Percentiles rank a stretch among this genome's conserved stretches.
Conservation (phyloP, 2,888 invertebrate genomes). For the Scaptodrosophila latifasciaeformis region DNA sequence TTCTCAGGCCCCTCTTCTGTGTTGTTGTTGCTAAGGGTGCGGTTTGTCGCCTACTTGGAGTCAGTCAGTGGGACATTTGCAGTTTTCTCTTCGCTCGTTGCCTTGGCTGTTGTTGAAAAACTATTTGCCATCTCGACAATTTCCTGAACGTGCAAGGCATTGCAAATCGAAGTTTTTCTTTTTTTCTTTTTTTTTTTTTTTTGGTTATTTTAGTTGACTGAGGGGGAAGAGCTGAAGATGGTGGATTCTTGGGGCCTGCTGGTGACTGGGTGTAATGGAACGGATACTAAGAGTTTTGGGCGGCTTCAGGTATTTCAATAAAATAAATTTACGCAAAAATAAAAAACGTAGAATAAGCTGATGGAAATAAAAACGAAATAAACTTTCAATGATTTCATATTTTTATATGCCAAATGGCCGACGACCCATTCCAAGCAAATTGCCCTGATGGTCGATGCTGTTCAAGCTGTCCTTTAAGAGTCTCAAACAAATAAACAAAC, state of each 20-base stretch:
- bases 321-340: slow-evolving; percentile 49
- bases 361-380: slow-evolving; percentile 7
- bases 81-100: slow-evolving; percentile 57
- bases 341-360: slow-evolving; percentile 10
- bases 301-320: slow-evolving; percentile 60
- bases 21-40: slow-evolving; percentile 17
- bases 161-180: slow-evolving; percentile 36
- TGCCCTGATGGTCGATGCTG: slow-evolving; percentile 9
- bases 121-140: slow-evolving; percentile 69
- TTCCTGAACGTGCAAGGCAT: slow-evolving; percentile 64
- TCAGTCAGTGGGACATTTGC: slow-evolving; percentile 59
- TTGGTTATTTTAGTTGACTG: slow-evolving; percentile 12
- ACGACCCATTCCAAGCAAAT: slow-evolving; percentile 36
- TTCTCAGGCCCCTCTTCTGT: too few species aligned
- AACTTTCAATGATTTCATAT: slow-evolving; percentile 60
- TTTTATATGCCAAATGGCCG: slow-evolving; percentile 22
- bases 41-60: slow-evolving; percentile 20
- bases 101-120: slow-evolving; percentile 48
- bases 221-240: neutral
- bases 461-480: slow-evolving; percentile 1
- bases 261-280: too few species aligned
- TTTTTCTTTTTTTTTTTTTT: slow-evolving; percentile 20
- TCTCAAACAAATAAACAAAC: too few species aligned
- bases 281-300: too few species aligned
- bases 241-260: neutral